Evolutionary conservation across 2,797 vertebrate species (phyloP), one percentile per base, ranked within the genome.

Genomic region (Apodemus agrarius): DNA sequence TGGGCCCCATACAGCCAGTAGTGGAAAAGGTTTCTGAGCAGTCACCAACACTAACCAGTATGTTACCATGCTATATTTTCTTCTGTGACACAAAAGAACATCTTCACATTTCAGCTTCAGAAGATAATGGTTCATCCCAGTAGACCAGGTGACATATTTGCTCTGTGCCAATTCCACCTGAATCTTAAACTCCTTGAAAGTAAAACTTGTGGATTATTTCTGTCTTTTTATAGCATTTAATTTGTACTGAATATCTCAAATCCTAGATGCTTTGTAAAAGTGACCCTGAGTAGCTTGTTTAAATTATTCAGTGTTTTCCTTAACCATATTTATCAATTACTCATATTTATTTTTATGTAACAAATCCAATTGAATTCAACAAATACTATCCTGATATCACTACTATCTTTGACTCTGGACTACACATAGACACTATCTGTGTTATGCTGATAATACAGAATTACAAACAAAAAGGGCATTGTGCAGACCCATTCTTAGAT

Each of bases 301-400:
- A 52, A 49, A 1, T 80, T 54, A 84, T 79, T 81, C 90, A 63
- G n/a, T 89, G 24, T 61, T 89, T 67, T 40, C 6, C 21, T 92
- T 93, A 72, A 34, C 65, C 22, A 95, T 88, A 82, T 81, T 85
- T 90, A 29, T 52, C 21, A 96, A 76, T 26, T 52, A 11, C 10
- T 22, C 16, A n/a, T 79, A 91, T 31, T 80, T 61, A 89, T 34
- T 92, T 87, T 80, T 92, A 93, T 74, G 72, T 83, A 85, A 93
- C 19, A 83, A 76, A 81, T 80, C 65, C 17, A 43, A 22, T 26
- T 81, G 87, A 88, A 84, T 92, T 96, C 22, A 88, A 31, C 4
- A 90, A 65, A 57, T 88, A 40, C 1, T 52, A 0, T 78, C 79
- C 74, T 40, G 7, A 37, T 46, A 7, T 22, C 40, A 49, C 59